A percentile compares a stretch with the other conserved stretches of the same genome.
Evolutionary conservation across 2,113 vertebrate species (phyloP).

Genomic region (Clarias gariepinus): DNA sequence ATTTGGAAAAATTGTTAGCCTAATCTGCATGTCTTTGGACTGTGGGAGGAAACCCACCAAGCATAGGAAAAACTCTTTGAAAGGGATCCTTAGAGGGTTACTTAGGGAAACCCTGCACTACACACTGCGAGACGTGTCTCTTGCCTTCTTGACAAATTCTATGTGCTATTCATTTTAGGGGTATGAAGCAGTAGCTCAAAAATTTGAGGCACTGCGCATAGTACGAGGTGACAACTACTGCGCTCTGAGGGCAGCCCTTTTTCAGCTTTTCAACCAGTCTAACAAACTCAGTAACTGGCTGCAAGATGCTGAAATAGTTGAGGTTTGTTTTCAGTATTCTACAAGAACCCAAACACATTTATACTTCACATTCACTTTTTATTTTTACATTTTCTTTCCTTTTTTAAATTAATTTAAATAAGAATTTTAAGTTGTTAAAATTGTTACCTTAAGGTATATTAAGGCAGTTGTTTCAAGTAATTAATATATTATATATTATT

Average conservation of each 20-base stretch:
- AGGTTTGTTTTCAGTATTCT: slow-evolving; percentile 54
- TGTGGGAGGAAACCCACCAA: too few relatives aligned
- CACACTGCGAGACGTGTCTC: background rate
- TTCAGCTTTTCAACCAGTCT: slow-evolving; percentile 77
- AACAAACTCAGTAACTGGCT: slow-evolving; percentile 70
- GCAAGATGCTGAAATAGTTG: slow-evolving; percentile 66
- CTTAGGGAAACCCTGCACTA: background rate
- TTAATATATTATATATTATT: too few relatives aligned
- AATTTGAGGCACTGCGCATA: slow-evolving; percentile 75
- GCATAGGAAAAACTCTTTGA: too few relatives aligned
- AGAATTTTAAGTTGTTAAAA: background rate
- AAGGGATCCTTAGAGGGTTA: background rate
- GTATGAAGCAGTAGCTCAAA: slow-evolving; percentile 76
- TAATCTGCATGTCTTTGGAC: too few relatives aligned
- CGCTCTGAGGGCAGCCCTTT: slow-evolving; percentile 82
- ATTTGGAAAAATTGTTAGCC: too few relatives aligned
- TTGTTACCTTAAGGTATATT: background rate
- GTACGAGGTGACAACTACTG: slow-evolving; percentile 87
- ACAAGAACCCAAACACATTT: background rate
- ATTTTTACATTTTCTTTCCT: background rate
- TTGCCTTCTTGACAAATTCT: background rate
- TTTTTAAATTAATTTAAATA: too few relatives aligned
- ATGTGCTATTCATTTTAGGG: slow-evolving; percentile 66
- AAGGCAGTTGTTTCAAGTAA: background rate
- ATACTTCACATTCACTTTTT: background rate